Evolutionary conservation across 2,113 vertebrate species (phyloP), one percentile per base, ranked within the genome.

Genomic region (Anguilla rostrata): DNA sequence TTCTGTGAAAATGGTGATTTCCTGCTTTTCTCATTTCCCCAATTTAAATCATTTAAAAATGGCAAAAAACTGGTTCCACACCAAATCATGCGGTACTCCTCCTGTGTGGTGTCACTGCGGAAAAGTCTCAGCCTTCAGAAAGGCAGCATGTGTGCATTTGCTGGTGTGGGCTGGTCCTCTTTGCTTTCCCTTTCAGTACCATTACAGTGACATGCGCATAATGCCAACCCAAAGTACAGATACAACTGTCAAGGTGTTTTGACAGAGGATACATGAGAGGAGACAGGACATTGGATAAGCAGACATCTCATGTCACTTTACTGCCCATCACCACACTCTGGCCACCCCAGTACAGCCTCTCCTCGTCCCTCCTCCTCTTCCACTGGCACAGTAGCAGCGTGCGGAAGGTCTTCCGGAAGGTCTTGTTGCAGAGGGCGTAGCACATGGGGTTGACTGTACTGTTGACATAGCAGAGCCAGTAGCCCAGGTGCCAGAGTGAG

Each of bases 391-490:
- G 94, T 82, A 99, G 95, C 88, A 99, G 94, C 97, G 97, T 97
- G 90, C 97, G 98, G 91, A 99, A 99, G 86, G 98, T 99, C 93
- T 99, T 99, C 90, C 97, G 96, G 90, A 99, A 99, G 87, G 97
- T 99, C 96, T 98, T 99, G 96, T 99, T 99, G 89, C 98, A 99
- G 86, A 99, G 97, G 7, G 98, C 98, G 0, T 99, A 99, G 93
- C 98, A 99, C 88, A 99, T 99, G 80, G 98, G 98, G 89, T 99
- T 99, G 90, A 99, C 95, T 0, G 98, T 99, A 93, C 98, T 99
- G 89, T 99, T 99, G 88, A 99, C 98, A 0, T 99, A 99, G 91
- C 98, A 99, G 29, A 99, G 89, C 98, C 98, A 99, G 87, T 99
- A 99, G 60, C 98, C 98, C 90, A 99, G 93, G 86, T 99, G 98